Percentiles rank a stretch among this genome's conserved stretches.
Conservation (phyloP, 2,888 invertebrate genomes). For the Andrena minutula region DNA sequence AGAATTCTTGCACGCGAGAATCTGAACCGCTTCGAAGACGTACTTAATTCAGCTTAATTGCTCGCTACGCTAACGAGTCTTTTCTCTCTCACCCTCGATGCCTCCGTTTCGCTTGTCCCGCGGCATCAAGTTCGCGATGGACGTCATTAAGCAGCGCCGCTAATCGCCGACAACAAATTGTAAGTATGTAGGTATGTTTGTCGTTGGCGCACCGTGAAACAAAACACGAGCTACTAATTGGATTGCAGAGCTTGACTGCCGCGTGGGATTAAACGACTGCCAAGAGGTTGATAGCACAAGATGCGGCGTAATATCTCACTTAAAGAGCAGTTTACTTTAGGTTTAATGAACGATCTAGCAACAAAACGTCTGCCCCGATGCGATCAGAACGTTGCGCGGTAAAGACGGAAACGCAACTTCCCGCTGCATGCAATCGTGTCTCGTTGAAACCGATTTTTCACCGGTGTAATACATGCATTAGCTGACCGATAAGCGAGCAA, state of each 20-base stretch:
- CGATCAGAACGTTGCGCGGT: too few relatives aligned
- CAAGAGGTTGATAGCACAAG: neutral
- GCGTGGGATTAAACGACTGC: neutral
- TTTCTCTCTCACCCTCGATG: neutral
- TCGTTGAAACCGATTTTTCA: too few relatives aligned
- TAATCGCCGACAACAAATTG: constrained; percentile 10
- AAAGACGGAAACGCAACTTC: too few relatives aligned
- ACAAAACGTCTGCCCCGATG: too few relatives aligned
- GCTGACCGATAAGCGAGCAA: too few relatives aligned
- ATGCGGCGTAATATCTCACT: neutral
- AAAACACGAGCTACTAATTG: constrained; percentile 12
- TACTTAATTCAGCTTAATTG: constrained; percentile 46
- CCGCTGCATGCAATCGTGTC: too few relatives aligned
- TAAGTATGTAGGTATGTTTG: neutral
- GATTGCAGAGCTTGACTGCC: constrained; percentile 9
- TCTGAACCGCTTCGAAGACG: constrained; percentile 30
- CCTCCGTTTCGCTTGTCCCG: constrained; percentile 7
- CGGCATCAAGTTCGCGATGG: neutral
- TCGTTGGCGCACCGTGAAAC: neutral
- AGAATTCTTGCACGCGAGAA: constrained; percentile 40
- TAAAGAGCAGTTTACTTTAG: neutral
- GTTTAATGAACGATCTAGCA: too few relatives aligned
- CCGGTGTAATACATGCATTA: too few relatives aligned
- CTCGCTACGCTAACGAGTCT: constrained; percentile 22
- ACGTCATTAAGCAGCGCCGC: constrained; percentile 6